Evolutionary conservation across 2,113 vertebrate genomes (phyloP).

Genomic region (Dicaeum eximium): DNA sequence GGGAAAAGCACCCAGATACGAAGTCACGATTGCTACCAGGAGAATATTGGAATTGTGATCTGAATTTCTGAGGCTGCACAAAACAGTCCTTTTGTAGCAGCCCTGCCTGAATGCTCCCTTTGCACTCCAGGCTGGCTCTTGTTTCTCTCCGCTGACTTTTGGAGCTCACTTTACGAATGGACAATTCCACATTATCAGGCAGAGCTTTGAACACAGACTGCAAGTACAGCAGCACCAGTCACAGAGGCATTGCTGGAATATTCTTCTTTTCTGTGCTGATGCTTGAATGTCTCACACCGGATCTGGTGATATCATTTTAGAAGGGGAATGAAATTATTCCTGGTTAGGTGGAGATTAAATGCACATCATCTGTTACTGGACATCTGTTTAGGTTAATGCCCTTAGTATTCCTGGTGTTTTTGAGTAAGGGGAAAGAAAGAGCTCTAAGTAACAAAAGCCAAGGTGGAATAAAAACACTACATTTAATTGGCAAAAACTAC

Average conservation of each 20-base stretch:
- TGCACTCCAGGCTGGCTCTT: background rate
- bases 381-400: conserved; percentile 36
- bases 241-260: conserved; percentile 28
- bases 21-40: background rate
- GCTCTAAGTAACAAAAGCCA: background rate
- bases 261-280: background rate
- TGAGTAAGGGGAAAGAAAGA: background rate
- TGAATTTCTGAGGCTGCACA: background rate
- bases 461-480: background rate
- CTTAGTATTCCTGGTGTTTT: background rate
- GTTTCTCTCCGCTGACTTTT: background rate
- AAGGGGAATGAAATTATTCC: background rate
- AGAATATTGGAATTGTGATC: background rate
- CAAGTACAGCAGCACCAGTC: background rate
- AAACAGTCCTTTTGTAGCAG: background rate
- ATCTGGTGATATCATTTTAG: background rate
- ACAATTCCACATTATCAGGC: background rate
- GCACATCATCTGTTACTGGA: conserved; percentile 25
- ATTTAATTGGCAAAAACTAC: background rate
- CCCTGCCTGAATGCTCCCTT: background rate
- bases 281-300: conserved; percentile 19
- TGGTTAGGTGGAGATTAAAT: conserved; percentile 36
- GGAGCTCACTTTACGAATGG: background rate
- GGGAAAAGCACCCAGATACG: background rate
- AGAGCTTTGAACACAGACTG: background rate